These are phyloP conservation scores for Rattus norvegicus DNA, from an alignment of 2,113 vertebrate species.

Conservation along the genomic window DNA sequence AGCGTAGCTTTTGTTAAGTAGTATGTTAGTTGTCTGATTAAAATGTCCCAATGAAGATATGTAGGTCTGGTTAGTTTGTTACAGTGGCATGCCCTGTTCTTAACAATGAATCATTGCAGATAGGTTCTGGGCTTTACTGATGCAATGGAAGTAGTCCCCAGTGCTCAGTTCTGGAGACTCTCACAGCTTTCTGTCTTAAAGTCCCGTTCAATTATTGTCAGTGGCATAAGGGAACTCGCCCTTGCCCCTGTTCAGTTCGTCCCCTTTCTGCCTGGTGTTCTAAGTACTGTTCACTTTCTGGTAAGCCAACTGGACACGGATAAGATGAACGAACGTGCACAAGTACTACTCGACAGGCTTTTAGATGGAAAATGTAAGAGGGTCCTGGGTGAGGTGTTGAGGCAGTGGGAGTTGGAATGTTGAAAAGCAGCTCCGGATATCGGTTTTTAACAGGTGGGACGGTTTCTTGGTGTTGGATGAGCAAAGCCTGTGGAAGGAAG, in stretches of 20 bases:
- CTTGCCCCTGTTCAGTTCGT: accelerated
- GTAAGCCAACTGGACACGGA: not conserved
- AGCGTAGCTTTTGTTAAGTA: not conserved
- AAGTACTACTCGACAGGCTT: not conserved
- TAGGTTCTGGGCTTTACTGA: not conserved
- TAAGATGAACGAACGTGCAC: accelerated
- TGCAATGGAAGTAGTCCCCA: not conserved
- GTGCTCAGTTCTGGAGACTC: not conserved
- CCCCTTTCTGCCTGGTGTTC: accelerated
- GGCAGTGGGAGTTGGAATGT: not conserved
- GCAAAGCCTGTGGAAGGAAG: not conserved
- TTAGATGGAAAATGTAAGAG: not conserved
- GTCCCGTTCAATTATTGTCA: accelerated
- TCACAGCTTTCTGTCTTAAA: not conserved
- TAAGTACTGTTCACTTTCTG: no score
- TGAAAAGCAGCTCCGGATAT: not conserved
- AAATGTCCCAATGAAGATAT: not conserved
- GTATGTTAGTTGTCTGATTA: not conserved
- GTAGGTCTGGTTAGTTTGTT: not conserved
- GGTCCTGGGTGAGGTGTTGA: not conserved
- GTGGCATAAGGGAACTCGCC: not conserved
- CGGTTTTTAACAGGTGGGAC: not conserved
- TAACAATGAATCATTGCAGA: accelerated
- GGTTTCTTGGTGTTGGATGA: not conserved
- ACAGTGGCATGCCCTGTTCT: not conserved